A percentile compares a stretch with the other conserved stretches of the same genome.
phyloP scores from a whole-genome alignment of 2,113 vertebrate genomes.

The Larimichthys polyactis region DNA sequence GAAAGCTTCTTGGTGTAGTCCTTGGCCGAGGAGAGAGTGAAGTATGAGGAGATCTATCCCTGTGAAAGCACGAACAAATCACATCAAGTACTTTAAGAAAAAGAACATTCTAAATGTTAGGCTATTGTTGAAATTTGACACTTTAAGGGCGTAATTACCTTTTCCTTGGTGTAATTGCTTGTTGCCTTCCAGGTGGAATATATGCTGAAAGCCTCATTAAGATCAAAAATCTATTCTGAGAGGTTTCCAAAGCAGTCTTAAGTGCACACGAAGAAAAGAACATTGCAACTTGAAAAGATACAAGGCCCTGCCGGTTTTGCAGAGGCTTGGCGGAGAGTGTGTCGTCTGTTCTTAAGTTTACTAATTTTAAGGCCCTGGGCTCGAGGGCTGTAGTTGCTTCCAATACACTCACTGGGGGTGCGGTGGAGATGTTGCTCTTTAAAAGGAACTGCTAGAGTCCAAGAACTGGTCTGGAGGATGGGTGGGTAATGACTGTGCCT shows the following conservation, averaged over 20 bases:
- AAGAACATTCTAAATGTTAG: conserved; percentile 2
- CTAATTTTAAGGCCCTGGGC: conserved; percentile 85
- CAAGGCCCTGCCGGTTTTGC: conserved; percentile 35
- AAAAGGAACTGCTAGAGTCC: conserved; percentile 87
- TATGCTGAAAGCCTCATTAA: conserved; percentile 75
- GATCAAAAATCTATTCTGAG: conserved; percentile 32
- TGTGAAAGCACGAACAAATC: conserved; percentile 32
- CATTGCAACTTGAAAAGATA: conserved; percentile 78
- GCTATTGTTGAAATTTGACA: background rate
- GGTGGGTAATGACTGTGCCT: conserved; percentile 83
- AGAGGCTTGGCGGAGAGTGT: background rate
- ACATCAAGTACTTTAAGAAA: conserved; percentile 5
- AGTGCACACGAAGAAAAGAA: conserved; percentile 21
- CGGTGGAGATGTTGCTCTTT: conserved; percentile 86
- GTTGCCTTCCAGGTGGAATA: conserved; percentile 69
- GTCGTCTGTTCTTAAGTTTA: conserved; percentile 70
- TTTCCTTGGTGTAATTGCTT: conserved; percentile 46
- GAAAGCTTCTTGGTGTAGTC: background rate
- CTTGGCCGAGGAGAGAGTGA: background rate
- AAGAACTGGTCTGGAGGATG: conserved; percentile 86
- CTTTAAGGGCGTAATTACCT: conserved; percentile 27
- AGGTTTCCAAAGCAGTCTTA: background rate
- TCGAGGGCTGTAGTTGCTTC: conserved; percentile 88
- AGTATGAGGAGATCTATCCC: background rate
- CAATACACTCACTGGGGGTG: conserved; percentile 89